Percentiles rank a stretch among this genome's conserved stretches.
Conservation (phyloP, 2,113 vertebrate genomes). For the Thermophis baileyi region DNA sequence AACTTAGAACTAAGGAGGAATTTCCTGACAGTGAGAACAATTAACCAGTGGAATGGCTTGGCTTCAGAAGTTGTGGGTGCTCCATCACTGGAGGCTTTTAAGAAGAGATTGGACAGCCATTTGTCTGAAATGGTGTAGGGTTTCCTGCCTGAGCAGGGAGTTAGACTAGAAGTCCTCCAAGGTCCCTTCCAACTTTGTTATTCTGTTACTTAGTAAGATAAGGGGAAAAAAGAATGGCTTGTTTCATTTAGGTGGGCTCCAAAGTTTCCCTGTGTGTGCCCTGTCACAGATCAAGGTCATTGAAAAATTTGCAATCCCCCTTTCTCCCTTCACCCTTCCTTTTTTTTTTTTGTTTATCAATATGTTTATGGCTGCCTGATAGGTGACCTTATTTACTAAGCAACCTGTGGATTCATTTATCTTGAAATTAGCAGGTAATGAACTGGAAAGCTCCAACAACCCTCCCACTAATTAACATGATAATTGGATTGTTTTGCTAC, state of each 20-base stretch:
- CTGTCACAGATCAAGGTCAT: conserved; percentile 25
- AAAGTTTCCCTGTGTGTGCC: conserved; percentile 67
- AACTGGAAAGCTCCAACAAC: conserved; percentile 83
- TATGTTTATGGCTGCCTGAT: conserved; percentile 82
- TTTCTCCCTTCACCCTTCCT: conserved; percentile 60
- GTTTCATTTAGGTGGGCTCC: not conserved
- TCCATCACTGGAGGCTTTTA: not conserved
- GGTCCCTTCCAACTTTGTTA: not conserved
- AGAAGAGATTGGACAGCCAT: not conserved
- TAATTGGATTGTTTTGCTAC: conserved; percentile 85
- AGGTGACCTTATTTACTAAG: conserved; percentile 84
- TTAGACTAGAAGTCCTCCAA: too few species aligned
- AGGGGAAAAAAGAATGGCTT: not conserved
- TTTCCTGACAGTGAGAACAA: not conserved
- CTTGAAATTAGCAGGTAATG: conserved; percentile 87
- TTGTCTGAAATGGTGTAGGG: not conserved
- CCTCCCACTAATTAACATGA: conserved; percentile 86
- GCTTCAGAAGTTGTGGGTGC: not conserved
- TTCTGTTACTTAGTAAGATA: not conserved
- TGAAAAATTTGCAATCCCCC: conserved; percentile 12
- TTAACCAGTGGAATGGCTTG: not conserved
- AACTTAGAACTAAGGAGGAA: not conserved
- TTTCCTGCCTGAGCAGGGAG: not conserved
- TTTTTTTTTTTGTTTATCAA: conserved; percentile 81
- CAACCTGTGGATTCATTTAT: conserved; percentile 86